Evolutionary conservation across 2,888 invertebrate genomes (phyloP), one percentile per base, ranked within the genome.

Genomic region (Mesoligia furuncula): DNA sequence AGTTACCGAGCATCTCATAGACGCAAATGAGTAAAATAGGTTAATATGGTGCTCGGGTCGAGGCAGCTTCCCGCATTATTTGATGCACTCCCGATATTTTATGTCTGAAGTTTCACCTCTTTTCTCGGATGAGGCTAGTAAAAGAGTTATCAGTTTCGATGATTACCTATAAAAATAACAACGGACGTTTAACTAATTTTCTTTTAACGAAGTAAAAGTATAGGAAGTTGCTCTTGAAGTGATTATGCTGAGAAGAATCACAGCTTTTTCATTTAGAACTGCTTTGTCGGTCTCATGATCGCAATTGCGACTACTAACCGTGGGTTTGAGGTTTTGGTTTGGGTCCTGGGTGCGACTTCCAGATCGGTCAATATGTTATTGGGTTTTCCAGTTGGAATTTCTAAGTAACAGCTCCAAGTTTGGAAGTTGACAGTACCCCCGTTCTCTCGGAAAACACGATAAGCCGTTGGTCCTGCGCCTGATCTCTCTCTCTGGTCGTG

Each of bases 61-160:
- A 54, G 51, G 69, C 59, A 76, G 77, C 79, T 65, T 71, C 72
- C 73, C 74, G 74, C 72, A 77, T 86, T 82, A 88, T 84, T 85
- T 73, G 62, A 75, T 85, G 79, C 78, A 70, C 78, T 75, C 68
- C 27, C 65, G 78, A 81, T 85, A 85, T 78, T 80, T 83, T 82
- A 71, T 64, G 72, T 59, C 54, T 48, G 24, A 81, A 39, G 81
- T 59, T 85, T 78, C 54, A 59, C 59, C 45, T 70, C 62, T 74
- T 71, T 74, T 73, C 51, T 45, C 66, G 1, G n/a, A 70, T 31
- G 27, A 54, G 61, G 36, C 36, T 42, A 61, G 65, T 77, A 31
- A 73, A 70, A 15, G 8, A 70, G 51, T 48, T 68, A 73, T 67
- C 11, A 45, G 31, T 66, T 80, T 80, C 13, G 27, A 79, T 31